Evolutionary conservation across 1,140 invertebrate species (phyloP).

Genomic region (Drosophila varians): DNA sequence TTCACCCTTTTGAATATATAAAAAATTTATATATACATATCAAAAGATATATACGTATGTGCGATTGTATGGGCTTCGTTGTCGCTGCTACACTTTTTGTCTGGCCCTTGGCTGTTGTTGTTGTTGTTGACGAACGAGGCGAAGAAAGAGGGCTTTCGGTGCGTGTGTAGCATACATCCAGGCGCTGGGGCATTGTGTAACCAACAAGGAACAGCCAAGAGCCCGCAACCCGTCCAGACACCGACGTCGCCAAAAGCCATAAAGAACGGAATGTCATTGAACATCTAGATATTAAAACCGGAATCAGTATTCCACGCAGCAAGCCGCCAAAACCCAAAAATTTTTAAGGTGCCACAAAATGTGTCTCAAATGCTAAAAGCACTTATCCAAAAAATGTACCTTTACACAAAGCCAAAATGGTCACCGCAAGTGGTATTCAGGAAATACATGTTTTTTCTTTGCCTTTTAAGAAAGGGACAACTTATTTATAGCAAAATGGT

Average conservation of each 20-base stretch:
- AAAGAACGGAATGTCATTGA: conserved; percentile 67
- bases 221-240: conserved; percentile 42
- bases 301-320: conserved; percentile 54
- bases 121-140: background rate
- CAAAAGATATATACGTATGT: background rate
- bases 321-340: conserved; percentile 8
- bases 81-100: conserved; percentile 29
- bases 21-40: conserved; percentile 9
- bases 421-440: background rate
- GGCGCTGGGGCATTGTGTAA: conserved; percentile 37
- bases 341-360: conserved; percentile 30
- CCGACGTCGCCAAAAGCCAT: conserved; percentile 32
- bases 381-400: conserved; percentile 7
- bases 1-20: conserved; percentile 64
- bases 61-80: conserved; percentile 2
- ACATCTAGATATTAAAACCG: conserved; percentile 69
- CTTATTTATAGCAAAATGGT: background rate
- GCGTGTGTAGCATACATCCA: conserved; percentile 59
- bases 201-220: conserved; percentile 5
- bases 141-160: conserved; percentile 12
- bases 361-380: conserved; percentile 14
- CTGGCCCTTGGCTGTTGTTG: conserved; percentile 31
- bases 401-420: conserved; percentile 2
- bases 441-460: background rate
- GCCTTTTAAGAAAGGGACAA: background rate